These are phyloP conservation scores for Motacilla alba DNA, from an alignment of 2,113 vertebrate species.

Conservation along the genomic window DNA sequence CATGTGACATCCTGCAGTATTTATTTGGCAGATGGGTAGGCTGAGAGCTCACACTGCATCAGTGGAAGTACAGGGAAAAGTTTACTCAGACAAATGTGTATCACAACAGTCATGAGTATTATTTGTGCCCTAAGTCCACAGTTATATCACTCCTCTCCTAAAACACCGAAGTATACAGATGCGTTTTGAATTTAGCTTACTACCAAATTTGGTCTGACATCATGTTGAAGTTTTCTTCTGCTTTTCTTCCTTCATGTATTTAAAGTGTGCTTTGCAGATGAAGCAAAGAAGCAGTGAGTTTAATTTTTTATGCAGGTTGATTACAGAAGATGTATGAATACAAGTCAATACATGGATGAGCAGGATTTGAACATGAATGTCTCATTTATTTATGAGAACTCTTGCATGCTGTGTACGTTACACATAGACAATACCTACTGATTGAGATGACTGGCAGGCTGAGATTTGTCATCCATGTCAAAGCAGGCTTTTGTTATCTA, in stretches of 20 bases:
- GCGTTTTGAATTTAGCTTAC: background rate
- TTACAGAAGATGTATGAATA: background rate
- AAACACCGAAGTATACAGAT: background rate
- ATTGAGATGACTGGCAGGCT: background rate
- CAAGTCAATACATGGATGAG: background rate
- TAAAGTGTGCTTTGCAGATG: background rate
- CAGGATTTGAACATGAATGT: background rate
- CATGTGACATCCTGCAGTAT: background rate
- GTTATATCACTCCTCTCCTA: background rate
- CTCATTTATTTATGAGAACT: background rate
- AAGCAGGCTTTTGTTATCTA: background rate
- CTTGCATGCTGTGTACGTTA: background rate
- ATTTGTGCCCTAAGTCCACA: background rate
- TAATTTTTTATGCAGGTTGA: background rate
- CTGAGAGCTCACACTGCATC: background rate
- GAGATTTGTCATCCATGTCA: background rate
- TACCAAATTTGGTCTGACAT: background rate
- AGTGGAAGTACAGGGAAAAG: background rate
- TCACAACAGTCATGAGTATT: background rate
- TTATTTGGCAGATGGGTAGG: background rate
- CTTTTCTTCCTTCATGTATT: background rate
- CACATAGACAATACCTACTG: background rate
- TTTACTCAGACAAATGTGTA: background rate
- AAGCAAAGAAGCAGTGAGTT: background rate
- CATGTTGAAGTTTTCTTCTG: rapidly evolving